Base-by-base conservation (phyloP, 2,888 invertebrate genomes). In the Ashinkailepas kermadecensis region DNA sequence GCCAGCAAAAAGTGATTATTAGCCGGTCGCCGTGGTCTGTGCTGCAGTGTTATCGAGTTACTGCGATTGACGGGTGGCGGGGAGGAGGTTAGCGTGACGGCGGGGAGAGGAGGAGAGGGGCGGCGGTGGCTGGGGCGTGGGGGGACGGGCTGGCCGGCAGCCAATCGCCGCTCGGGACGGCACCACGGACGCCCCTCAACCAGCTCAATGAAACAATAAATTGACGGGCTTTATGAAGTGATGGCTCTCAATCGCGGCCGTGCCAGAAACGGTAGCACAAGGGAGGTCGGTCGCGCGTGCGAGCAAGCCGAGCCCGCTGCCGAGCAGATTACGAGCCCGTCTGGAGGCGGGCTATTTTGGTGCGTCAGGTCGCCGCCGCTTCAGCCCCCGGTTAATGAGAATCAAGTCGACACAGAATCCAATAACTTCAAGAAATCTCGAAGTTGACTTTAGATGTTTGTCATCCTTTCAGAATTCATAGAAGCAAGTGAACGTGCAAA, bases 201-300 rank as follows among this genome's bases (percentile, higher is more conserved):
- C 25, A 62, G 70, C 81, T 58, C 70, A 64, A 64, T 57, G 74
- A 70, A 70, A 81, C 81, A 67, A 70, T 81, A 56, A 67, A 57
- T 64, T 25, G 65, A 18, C n/a, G 64, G 12, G 74, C 74, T 74
- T 74, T 74, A 74, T 74, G 74, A 54, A 74, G 74, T 74, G 56
- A 74, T 74, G 56, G 74, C 12, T 8, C 15, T 70, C 70, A 70
- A 70, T 70, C 70, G 39, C 13, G n/a, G 67, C 67, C 11, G 39
- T 39, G 39, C 39, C 39, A 39, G 39, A 39, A 39, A 39, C 39
- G 39, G 39, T 39, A 4, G 39, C 39, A 39, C 39, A 39, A 39
- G 39, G 39, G 39, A 39, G 39, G 39, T 39, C 2, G 39, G 39
- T 3, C 39, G 39, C 39, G 39, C 39, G 39, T 39, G 39, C 39